Evolutionary conservation across 2,113 vertebrate species (phyloP).

Genomic region (Synchiropus splendidus): DNA sequence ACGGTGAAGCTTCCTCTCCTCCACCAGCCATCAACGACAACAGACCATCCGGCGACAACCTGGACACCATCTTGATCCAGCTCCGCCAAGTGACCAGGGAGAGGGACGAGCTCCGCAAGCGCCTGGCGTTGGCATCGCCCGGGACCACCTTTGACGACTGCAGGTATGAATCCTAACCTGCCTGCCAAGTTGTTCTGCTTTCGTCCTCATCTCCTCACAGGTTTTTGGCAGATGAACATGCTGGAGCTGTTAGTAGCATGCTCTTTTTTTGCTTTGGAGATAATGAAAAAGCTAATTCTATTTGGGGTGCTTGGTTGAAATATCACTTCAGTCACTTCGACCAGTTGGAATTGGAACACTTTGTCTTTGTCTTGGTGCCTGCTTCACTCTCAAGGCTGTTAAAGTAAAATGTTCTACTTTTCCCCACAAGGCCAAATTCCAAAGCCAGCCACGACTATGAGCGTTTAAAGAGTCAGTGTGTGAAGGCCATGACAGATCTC

Average conservation of each 20-base stretch:
- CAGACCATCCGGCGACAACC: conserved; percentile 79
- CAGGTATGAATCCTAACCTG: conserved; percentile 69
- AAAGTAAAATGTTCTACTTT: conserved; percentile 13
- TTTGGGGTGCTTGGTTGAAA: no score
- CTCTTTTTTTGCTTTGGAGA: no score
- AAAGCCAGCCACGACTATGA: conserved; percentile 92
- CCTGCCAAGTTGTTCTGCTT: conserved; percentile 21
- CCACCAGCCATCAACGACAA: conserved; percentile 78
- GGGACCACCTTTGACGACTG: conserved; percentile 91
- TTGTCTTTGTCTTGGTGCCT: conserved; percentile 6
- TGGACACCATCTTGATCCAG: conserved; percentile 85
- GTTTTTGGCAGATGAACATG: background rate
- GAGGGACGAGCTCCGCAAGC: conserved; percentile 91
- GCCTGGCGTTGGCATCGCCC: conserved; percentile 84
- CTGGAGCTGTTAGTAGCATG: no score
- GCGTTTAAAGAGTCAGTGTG: conserved; percentile 90
- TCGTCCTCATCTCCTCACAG: background rate
- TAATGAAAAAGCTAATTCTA: no score
- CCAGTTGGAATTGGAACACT: conserved; percentile 8
- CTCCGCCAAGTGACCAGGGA: conserved; percentile 91
- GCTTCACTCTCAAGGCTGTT: conserved; percentile 6
- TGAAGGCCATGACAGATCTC: conserved; percentile 91
- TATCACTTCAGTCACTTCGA: conserved; percentile 5
- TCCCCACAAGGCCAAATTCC: conserved; percentile 78
- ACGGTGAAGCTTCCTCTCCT: conserved; percentile 79